A percentile compares a stretch with the other conserved stretches of the same genome.
Evolutionary conservation across 2,113 vertebrate species (phyloP).

Genomic region (Hypomesus transpacificus): DNA sequence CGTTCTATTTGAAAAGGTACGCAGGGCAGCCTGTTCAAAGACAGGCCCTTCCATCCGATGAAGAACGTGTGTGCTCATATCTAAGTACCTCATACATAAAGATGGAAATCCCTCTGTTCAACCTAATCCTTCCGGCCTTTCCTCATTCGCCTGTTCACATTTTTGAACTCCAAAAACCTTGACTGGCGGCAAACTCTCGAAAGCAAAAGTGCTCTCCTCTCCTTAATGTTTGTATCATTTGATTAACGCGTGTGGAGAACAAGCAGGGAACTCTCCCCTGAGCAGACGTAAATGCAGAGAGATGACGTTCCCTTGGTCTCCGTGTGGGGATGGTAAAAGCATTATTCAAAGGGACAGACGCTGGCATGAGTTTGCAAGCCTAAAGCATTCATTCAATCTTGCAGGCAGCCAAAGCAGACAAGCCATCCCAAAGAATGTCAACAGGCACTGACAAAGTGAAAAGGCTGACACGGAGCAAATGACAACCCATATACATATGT

Average conservation of each 20-base stretch:
- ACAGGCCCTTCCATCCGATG: conserved; percentile 30
- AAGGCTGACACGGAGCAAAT: conserved; percentile 25
- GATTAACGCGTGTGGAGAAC: conserved; percentile 3
- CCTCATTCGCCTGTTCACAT: conserved; percentile 36
- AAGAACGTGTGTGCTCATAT: conserved; percentile 58
- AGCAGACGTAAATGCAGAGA: conserved; percentile 15
- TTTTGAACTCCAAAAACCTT: conserved; percentile 23
- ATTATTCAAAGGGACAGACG: conserved; percentile 39
- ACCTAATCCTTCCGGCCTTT: conserved; percentile 56
- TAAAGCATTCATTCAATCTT: conserved; percentile 48
- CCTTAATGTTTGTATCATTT: conserved; percentile 25
- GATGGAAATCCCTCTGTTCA: conserved; percentile 51
- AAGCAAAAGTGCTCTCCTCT: conserved; percentile 12
- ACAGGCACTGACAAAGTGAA: conserved; percentile 42
- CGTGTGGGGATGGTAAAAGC: conserved; percentile 17
- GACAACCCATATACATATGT: conserved; percentile 37
- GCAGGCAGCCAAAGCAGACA: conserved; percentile 30
- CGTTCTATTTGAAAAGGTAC: conserved; percentile 19
- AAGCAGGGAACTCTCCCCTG: neutral
- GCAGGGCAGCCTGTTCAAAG: conserved; percentile 34
- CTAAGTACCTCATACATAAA: conserved; percentile 64
- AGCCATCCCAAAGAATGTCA: conserved; percentile 33
- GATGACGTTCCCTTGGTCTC: conserved; percentile 12
- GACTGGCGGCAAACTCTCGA: conserved; percentile 25
- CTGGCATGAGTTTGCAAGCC: conserved; percentile 27